These are phyloP conservation scores for Falcaria lacertinaria DNA, from an alignment of 2,888 invertebrate genomes.

Conservation along the genomic window DNA sequence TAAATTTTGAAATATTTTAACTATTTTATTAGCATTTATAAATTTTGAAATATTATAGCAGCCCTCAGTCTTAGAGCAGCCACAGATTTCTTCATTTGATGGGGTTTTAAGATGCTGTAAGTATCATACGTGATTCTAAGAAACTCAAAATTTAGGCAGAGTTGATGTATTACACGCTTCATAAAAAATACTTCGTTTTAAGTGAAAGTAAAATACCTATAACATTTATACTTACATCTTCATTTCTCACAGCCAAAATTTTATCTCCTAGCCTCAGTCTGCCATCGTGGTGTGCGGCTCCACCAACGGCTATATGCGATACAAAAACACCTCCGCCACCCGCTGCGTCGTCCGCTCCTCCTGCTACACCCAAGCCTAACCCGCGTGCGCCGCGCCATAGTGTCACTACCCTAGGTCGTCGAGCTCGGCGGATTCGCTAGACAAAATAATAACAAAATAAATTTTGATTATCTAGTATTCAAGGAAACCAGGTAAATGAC, in stretches of 20 bases:
- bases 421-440: conserved; percentile 67
- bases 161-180: too few relatives aligned
- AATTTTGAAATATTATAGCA: too few relatives aligned
- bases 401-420: conserved; percentile 65
- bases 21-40: too few relatives aligned
- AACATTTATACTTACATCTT: conserved; percentile 53
- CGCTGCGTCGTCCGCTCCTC: conserved; percentile 70
- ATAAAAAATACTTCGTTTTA: too few relatives aligned
- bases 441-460: conserved; percentile 7
- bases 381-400: conserved; percentile 70
- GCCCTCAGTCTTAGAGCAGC: too few relatives aligned
- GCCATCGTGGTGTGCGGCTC: conserved; percentile 71
- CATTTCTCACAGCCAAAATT: conserved; percentile 72
- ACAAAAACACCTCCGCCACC: conserved; percentile 74
- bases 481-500: background rate
- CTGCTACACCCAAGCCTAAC: conserved; percentile 69
- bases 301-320: conserved; percentile 72
- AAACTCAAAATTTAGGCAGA: too few relatives aligned
- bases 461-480: background rate
- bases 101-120: too few relatives aligned
- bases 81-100: too few relatives aligned
- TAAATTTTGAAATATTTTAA: too few relatives aligned
- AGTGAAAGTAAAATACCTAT: background rate
- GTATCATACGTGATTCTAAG: too few relatives aligned
- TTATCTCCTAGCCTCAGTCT: conserved; percentile 73